These are phyloP conservation scores for Bicyclus anynana DNA, from an alignment of 1,140 invertebrate species.

Conservation along the genomic window DNA sequence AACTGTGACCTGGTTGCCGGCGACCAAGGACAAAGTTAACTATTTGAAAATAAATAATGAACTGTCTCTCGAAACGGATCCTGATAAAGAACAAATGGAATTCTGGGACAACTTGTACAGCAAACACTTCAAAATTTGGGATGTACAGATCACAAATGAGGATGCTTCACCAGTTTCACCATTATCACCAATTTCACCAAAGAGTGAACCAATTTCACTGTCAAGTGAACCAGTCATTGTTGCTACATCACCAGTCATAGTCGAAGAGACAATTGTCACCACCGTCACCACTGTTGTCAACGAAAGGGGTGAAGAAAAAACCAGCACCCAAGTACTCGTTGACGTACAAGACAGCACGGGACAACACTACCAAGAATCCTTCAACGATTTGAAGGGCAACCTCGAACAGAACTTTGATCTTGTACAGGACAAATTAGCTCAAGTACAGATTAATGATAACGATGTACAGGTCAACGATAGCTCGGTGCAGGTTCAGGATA, in stretches of 20 bases:
- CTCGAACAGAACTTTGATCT: slow-evolving; percentile 9
- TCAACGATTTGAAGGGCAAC: neutral
- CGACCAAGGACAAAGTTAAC: slow-evolving; percentile 57
- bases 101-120: slow-evolving; percentile 70
- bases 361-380: neutral
- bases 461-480: neutral
- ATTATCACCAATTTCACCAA: neutral
- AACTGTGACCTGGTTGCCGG: slow-evolving; percentile 67
- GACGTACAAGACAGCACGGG: slow-evolving; percentile 9
- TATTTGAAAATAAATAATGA: slow-evolving; percentile 65
- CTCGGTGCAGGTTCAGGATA: neutral
- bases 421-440: neutral
- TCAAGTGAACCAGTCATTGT: neutral
- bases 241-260: slow-evolving; percentile 17
- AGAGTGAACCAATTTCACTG: neutral
- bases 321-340: slow-evolving; percentile 4
- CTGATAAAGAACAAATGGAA: slow-evolving; percentile 63
- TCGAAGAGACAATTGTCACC: slow-evolving; percentile 24
- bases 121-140: slow-evolving; percentile 62
- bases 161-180: neutral
- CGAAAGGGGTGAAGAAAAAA: slow-evolving; percentile 13
- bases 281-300: slow-evolving; percentile 18
- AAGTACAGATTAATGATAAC: neutral
- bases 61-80: slow-evolving; percentile 50
- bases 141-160: slow-evolving; percentile 36